These are phyloP conservation scores for Dinoponera quadriceps DNA, from an alignment of 1,140 invertebrate genomes.

Conservation along the genomic window DNA sequence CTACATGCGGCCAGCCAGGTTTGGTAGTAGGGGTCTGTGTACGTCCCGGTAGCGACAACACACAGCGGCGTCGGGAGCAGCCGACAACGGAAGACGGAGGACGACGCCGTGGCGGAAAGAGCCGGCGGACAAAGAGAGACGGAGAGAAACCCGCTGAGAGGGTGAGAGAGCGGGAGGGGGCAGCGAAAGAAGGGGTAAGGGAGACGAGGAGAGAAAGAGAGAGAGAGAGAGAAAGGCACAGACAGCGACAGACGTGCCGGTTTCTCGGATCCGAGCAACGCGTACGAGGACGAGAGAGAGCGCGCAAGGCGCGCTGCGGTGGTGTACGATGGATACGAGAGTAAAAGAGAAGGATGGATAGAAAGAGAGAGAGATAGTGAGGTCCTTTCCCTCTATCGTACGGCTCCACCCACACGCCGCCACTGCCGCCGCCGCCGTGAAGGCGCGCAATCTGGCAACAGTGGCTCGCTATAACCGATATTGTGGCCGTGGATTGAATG, in stretches of 20 bases:
- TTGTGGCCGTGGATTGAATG: constrained; percentile 85
- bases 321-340: constrained; percentile 61
- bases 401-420: constrained; percentile 76
- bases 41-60: constrained; percentile 70
- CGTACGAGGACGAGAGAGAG: constrained; percentile 66
- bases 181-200: constrained; percentile 1
- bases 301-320: constrained; percentile 30
- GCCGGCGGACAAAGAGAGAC: not conserved
- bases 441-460: constrained; percentile 83
- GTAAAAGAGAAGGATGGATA: constrained; percentile 52
- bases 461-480: constrained; percentile 85
- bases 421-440: constrained; percentile 38
- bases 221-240: constrained; percentile 30
- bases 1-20: constrained; percentile 59
- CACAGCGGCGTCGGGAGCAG: constrained; percentile 58
- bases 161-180: not conserved
- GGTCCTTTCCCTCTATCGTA: constrained; percentile 74
- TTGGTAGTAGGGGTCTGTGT: constrained; percentile 65
- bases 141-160: not conserved
- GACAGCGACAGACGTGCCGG: constrained; percentile 63
- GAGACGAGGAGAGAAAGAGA: constrained; percentile 41
- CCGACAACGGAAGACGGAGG: constrained; percentile 74
- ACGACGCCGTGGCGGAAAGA: constrained; percentile 52
- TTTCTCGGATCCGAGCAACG: constrained; percentile 68
- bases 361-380: constrained; percentile 32